Conservation (phyloP, 2,797 vertebrate genomes). For the Salarias fasciatus region DNA sequence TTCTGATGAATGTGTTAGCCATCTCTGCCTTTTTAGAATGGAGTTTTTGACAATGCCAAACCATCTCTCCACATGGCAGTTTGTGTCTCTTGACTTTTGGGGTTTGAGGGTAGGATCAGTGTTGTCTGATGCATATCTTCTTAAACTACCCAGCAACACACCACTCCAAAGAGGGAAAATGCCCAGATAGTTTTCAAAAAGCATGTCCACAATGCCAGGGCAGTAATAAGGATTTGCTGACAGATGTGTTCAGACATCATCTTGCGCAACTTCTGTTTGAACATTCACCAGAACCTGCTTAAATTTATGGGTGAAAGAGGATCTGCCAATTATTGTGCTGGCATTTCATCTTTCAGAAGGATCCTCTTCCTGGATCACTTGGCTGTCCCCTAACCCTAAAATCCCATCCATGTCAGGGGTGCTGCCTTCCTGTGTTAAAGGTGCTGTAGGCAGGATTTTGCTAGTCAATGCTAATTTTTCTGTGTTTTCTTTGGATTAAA, state of each 20-base stretch:
- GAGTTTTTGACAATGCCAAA: constrained; percentile 41
- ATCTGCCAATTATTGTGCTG: constrained; percentile 15
- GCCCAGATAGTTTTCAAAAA: constrained; percentile 20
- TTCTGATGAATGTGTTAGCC: constrained; percentile 9
- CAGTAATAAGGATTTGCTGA: constrained; percentile 12
- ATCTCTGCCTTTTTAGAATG: constrained; percentile 24
- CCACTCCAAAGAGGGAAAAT: constrained; percentile 33
- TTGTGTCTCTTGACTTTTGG: constrained; percentile 19
- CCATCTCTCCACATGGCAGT: constrained; percentile 36
- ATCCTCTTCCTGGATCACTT: constrained; percentile 6
- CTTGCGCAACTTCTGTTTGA: too few relatives aligned
- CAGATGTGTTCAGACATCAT: too few relatives aligned
- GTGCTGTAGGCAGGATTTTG: too few relatives aligned
- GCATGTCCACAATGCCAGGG: constrained; percentile 2
- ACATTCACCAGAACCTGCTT: constrained; percentile 8
- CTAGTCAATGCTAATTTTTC: too few relatives aligned
- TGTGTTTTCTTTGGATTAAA: too few relatives aligned
- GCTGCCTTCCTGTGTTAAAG: too few relatives aligned
- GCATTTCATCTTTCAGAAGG: constrained; percentile 13
- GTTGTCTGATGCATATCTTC: constrained; percentile 16
- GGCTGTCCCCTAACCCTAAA: background rate
- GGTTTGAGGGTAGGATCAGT: background rate
- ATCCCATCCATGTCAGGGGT: too few relatives aligned
- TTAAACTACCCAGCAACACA: constrained; percentile 25
- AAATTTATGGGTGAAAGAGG: too few relatives aligned